These are phyloP conservation scores for Trichomalopsis sarcophagae DNA, from an alignment of 1,140 invertebrate genomes.

Conservation along the genomic window DNA sequence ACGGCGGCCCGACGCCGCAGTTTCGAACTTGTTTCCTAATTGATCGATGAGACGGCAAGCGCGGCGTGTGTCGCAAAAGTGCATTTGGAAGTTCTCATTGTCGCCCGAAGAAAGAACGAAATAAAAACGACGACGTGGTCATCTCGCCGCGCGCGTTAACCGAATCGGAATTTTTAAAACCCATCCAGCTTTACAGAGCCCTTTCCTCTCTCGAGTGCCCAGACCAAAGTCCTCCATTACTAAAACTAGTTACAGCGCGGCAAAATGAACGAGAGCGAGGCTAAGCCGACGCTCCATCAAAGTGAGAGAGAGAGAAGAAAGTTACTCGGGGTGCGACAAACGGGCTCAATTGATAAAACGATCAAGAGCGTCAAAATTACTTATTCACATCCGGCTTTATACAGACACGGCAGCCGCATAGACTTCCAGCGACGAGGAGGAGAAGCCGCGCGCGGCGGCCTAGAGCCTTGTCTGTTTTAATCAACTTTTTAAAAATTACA, in stretches of 20 bases:
- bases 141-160: background rate
- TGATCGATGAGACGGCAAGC: conserved; percentile 2
- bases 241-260: background rate
- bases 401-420: background rate
- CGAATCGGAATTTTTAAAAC: background rate
- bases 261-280: no score
- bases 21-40: conserved; percentile 17
- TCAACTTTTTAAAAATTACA: conserved; percentile 59
- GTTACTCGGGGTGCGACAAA: background rate
- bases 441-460: background rate
- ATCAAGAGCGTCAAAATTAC: conserved; percentile 38
- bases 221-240: background rate
- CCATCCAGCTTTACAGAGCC: background rate
- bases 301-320: background rate
- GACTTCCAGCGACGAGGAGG: conserved; percentile 22
- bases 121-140: background rate
- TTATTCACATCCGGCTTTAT: conserved; percentile 42
- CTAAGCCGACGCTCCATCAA: no score
- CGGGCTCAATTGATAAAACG: conserved; percentile 15
- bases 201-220: background rate
- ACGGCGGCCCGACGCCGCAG: background rate
- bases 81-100: conserved; percentile 28
- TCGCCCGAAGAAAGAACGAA: background rate
- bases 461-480: conserved; percentile 56
- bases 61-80: background rate